These are phyloP conservation scores for Melierax canorus DNA, from an alignment of 2,113 vertebrate species.

Conservation along the genomic window DNA sequence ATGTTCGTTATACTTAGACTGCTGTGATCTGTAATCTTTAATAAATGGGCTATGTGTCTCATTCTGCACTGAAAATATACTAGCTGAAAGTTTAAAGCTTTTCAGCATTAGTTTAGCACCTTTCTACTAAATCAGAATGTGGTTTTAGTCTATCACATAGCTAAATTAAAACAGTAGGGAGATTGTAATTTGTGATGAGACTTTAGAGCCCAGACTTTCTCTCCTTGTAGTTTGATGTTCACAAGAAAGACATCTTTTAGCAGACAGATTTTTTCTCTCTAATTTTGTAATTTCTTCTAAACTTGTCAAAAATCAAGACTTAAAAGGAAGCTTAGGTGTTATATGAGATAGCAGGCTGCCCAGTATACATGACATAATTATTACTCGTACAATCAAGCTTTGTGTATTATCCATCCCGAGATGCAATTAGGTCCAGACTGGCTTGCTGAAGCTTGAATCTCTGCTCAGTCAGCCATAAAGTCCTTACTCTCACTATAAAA, in stretches of 20 bases:
- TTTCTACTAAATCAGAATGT: not conserved
- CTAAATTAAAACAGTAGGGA: not conserved
- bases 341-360: not conserved
- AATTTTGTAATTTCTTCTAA: not conserved
- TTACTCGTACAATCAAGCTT: slow-evolving; percentile 1
- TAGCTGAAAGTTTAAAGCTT: not conserved
- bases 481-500: slow-evolving; percentile 8
- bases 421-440: slow-evolving; percentile 10
- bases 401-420: not conserved
- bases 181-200: not conserved
- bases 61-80: not conserved
- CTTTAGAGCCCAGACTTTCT: not conserved
- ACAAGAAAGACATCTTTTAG: not conserved
- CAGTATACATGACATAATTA: not conserved
- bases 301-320: not conserved
- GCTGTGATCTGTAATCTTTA: not conserved
- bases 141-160: not conserved
- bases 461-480: slow-evolving; percentile 48
- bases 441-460: slow-evolving; percentile 14
- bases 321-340: not conserved
- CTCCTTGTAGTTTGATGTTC: not conserved
- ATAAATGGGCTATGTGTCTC: not conserved
- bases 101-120: not conserved
- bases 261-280: not conserved
- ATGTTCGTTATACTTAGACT: not conserved